Evolutionary conservation across 2,113 vertebrate species (phyloP).

Genomic region (Pteropus alecto): DNA sequence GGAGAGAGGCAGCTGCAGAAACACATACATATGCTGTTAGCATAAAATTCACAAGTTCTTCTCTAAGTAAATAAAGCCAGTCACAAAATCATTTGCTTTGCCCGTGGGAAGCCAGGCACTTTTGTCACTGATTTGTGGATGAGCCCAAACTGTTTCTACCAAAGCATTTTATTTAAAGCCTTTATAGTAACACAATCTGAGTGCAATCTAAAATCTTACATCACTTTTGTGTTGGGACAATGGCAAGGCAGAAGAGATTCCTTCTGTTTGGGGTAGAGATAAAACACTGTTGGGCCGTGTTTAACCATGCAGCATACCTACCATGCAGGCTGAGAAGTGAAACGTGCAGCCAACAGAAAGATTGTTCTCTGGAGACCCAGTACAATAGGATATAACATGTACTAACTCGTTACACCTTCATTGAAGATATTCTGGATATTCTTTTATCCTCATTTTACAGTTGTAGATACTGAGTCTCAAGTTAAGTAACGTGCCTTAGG

Average conservation of each 20-base stretch:
- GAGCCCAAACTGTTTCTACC: background rate
- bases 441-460: background rate
- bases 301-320: background rate
- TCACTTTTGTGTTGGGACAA: background rate
- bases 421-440: background rate
- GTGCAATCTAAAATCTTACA: background rate
- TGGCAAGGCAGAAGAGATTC: background rate
- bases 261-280: background rate
- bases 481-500: background rate
- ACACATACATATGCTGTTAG: background rate
- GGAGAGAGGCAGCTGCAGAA: background rate
- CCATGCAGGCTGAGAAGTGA: background rate
- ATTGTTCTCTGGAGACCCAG: background rate
- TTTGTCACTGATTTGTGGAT: background rate
- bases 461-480: background rate
- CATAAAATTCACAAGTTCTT: background rate
- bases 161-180: slow-evolving; percentile 8
- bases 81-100: background rate
- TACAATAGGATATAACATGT: too few relatives aligned
- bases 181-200: background rate
- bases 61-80: background rate
- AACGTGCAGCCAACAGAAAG: background rate
- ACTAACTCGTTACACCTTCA: background rate
- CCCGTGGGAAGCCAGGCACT: background rate
- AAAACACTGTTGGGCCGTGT: background rate